Evolutionary conservation across 1,140 invertebrate species (phyloP).

Genomic region (Radopholus similis): DNA sequence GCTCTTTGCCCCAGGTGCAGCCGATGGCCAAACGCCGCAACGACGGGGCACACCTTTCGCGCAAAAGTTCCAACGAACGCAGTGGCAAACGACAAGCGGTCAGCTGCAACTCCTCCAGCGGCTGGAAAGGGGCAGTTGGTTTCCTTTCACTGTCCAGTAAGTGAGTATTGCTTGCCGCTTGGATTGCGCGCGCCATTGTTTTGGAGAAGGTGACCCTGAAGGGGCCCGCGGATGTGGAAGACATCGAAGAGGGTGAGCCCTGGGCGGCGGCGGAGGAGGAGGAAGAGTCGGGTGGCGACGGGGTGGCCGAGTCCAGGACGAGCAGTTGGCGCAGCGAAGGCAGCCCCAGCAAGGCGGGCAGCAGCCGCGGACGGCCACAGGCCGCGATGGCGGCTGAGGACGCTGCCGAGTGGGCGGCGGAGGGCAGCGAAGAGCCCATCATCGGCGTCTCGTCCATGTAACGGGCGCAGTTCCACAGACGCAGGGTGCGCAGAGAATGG

Average conservation of each 20-base stretch:
- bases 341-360: conserved; percentile 21
- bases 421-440: background rate
- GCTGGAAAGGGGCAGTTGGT: background rate
- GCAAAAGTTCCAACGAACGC: conserved; percentile 22
- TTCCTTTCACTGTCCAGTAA: background rate
- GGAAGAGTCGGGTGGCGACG: background rate
- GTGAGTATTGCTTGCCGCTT: background rate
- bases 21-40: conserved; percentile 35
- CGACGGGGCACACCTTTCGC: conserved; percentile 8
- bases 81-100: conserved; percentile 35
- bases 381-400: background rate
- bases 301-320: conserved; percentile 22
- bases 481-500: conserved; percentile 13
- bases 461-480: conserved; percentile 35
- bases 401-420: conserved; percentile 5
- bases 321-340: conserved; percentile 21
- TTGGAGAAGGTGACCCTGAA: conserved; percentile 24
- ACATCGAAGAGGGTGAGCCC: background rate
- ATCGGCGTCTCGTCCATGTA: conserved; percentile 26
- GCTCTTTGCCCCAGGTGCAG: conserved; percentile 39
- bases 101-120: conserved; percentile 31
- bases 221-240: conserved; percentile 6
- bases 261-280: background rate
- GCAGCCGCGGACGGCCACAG: conserved; percentile 25
- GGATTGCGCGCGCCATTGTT: conserved; percentile 16